Conservation (phyloP, 2,888 invertebrate species). For the Dryadula phaetusa region DNA sequence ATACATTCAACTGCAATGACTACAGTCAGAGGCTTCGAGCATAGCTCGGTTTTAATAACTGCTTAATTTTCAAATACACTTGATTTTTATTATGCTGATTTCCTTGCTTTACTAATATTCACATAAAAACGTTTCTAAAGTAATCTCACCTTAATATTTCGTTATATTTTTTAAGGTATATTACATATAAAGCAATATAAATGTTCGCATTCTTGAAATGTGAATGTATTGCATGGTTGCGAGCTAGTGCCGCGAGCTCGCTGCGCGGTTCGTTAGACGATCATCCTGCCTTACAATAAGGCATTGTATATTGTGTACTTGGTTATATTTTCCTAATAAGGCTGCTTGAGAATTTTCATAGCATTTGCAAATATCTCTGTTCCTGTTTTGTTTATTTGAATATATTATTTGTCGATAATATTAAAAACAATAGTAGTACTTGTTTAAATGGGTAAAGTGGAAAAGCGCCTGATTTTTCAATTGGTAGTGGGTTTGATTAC, state of each 20-base stretch:
- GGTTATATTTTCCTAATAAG: neutral
- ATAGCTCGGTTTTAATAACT: too few species aligned
- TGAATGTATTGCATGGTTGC: neutral
- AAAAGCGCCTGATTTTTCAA: too few species aligned
- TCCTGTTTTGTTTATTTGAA: neutral
- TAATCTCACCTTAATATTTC: neutral
- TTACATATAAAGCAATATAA: neutral
- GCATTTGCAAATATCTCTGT: neutral
- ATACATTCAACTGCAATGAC: too few species aligned
- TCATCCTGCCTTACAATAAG: constrained; percentile 11
- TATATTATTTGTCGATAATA: neutral
- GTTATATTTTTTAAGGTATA: neutral
- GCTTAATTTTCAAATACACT: too few species aligned
- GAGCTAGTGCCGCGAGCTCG: neutral
- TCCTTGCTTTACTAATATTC: too few species aligned
- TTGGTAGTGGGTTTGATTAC: too few species aligned
- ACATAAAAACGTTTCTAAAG: too few species aligned
- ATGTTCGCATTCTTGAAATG: neutral
- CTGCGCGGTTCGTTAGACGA: constrained; percentile 5
- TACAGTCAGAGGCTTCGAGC: too few species aligned
- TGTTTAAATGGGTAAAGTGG: too few species aligned
- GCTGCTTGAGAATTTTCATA: neutral
- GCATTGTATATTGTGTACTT: neutral
- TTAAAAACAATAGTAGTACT: too few species aligned
- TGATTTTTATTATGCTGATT: too few species aligned